phyloP scores from a whole-genome alignment of 2,888 invertebrate genomes.

The Conomelus anceps region DNA sequence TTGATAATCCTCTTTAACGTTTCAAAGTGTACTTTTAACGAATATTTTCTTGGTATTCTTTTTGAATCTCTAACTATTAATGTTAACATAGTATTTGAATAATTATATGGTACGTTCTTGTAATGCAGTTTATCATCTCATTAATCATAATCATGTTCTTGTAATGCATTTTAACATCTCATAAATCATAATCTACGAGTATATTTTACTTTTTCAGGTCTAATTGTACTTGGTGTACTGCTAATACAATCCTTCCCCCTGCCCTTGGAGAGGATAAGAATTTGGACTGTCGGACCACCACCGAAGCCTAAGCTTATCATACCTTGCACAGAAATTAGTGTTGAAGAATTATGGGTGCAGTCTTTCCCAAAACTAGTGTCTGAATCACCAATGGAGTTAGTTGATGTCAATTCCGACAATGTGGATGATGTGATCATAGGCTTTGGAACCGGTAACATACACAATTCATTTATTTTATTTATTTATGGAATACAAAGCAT shows the following conservation, averaged over 20 bases:
- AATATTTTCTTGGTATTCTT: too few relatives aligned
- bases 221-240: conserved; percentile 56
- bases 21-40: too few relatives aligned
- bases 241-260: conserved; percentile 58
- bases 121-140: too few relatives aligned
- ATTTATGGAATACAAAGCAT: background rate
- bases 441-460: conserved; percentile 62
- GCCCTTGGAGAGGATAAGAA: conserved; percentile 53
- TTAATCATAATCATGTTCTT: too few relatives aligned
- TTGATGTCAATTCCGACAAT: conserved; percentile 65
- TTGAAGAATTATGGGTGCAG: conserved; percentile 58
- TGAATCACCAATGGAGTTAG: conserved; percentile 63
- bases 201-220: conserved; percentile 45
- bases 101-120: too few relatives aligned
- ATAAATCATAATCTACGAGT: too few relatives aligned
- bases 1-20: too few relatives aligned
- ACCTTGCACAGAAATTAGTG: conserved; percentile 54
- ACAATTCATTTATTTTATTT: background rate
- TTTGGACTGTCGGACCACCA: conserved; percentile 47
- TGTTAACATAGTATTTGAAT: too few relatives aligned
- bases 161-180: too few relatives aligned
- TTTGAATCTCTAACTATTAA: too few relatives aligned
- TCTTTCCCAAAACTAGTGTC: conserved; percentile 63
- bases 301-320: conserved; percentile 41
- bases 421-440: conserved; percentile 66